Conservation (phyloP, 2,797 vertebrate species). For the Acanthornis magna region DNA sequence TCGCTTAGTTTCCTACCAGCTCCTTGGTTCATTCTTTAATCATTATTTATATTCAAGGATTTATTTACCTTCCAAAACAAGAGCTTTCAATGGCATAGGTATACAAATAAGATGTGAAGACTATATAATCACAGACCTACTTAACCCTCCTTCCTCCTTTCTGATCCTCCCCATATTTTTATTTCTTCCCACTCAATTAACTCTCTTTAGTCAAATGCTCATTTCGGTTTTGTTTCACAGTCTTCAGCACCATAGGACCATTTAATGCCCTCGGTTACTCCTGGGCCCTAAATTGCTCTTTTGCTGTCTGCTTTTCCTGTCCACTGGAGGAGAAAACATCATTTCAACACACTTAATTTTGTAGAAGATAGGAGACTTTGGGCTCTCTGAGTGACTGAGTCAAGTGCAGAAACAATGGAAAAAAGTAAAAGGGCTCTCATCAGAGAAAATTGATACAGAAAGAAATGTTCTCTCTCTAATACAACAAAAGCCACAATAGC, state of each 20-base stretch:
- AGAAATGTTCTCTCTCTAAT: background rate
- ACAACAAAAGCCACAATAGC: background rate
- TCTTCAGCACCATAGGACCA: background rate
- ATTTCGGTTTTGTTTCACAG: background rate
- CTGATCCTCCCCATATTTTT: background rate
- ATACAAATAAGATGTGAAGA: background rate
- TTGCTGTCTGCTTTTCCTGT: background rate
- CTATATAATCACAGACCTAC: background rate
- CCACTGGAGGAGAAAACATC: background rate
- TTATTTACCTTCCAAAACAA: background rate
- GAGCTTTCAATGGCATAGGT: background rate
- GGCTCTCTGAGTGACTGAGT: background rate
- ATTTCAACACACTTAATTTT: background rate
- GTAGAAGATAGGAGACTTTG: background rate
- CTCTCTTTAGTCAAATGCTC: background rate
- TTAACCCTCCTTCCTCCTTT: background rate
- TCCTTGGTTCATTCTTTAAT: background rate
- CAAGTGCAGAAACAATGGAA: background rate
- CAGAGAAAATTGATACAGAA: background rate
- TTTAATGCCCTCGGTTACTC: background rate
- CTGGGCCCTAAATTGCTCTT: background rate
- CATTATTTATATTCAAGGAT: background rate
- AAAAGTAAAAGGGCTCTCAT: background rate
- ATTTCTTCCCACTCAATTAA: background rate
- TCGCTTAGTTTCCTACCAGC: background rate